Evolutionary conservation across 2,888 invertebrate genomes (phyloP).

Genomic region (Hirtodrosophila confusa): DNA sequence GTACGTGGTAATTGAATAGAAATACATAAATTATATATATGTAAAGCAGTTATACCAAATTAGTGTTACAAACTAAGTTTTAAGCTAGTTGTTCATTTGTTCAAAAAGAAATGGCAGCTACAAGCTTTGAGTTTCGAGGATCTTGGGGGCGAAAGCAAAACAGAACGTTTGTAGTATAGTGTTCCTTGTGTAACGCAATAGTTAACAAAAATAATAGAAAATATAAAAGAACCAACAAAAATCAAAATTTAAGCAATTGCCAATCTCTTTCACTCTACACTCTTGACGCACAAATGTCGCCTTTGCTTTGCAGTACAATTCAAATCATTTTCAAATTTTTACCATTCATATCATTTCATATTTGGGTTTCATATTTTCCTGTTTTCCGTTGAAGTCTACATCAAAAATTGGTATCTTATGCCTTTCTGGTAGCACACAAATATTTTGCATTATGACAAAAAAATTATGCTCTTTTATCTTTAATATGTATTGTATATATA

Average conservation of each 20-base stretch:
- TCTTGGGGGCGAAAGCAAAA: slow-evolving; percentile 5
- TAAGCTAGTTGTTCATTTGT: slow-evolving; percentile 42
- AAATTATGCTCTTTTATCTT: slow-evolving; percentile 61
- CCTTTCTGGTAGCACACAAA: slow-evolving; percentile 52
- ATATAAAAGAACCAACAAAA: slow-evolving; percentile 8
- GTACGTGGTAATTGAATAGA: slow-evolving; percentile 6
- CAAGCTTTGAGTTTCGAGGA: slow-evolving; percentile 53
- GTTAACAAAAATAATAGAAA: slow-evolving; percentile 19
- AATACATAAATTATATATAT: slow-evolving; percentile 8
- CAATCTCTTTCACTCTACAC: slow-evolving; percentile 8
- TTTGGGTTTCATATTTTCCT: slow-evolving; percentile 16
- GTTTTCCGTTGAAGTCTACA: slow-evolving; percentile 55
- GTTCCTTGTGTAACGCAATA: slow-evolving; percentile 17
- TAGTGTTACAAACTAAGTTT: slow-evolving; percentile 53
- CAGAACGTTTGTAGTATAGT: neutral
- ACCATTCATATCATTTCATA: slow-evolving; percentile 21
- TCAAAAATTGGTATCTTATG: slow-evolving; percentile 64
- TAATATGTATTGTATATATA: slow-evolving; percentile 58
- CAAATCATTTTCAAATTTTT: slow-evolving; percentile 24
- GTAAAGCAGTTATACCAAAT: slow-evolving; percentile 32
- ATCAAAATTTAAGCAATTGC: slow-evolving; percentile 14
- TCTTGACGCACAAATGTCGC: slow-evolving; percentile 3
- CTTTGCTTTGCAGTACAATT: slow-evolving; percentile 12
- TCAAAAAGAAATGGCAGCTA: slow-evolving; percentile 54
- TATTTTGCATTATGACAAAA: slow-evolving; percentile 70